Evolutionary conservation across 1,140 invertebrate species (phyloP), one percentile per base, ranked within the genome.

Genomic region (Calycopis cecrops): DNA sequence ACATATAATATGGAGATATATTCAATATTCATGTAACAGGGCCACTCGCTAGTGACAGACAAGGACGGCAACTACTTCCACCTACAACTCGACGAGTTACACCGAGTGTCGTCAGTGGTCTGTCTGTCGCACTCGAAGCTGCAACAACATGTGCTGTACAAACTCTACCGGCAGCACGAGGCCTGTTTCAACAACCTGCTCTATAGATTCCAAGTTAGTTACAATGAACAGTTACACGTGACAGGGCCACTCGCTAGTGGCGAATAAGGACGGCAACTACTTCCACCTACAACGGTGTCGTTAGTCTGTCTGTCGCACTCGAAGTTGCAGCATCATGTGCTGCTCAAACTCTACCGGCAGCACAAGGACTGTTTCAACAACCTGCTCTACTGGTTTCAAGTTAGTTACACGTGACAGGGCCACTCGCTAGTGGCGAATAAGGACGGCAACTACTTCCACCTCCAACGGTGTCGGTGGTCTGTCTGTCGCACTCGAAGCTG

Each of bases 141-240:
- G 35, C 84, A 88, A 18, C 62, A 87, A 0, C 81, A 88, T 0
- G 90, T 90, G 47, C 64, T 92, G 0, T 71, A 80, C 3, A 67
- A 78, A 33, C 60, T 93, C 11, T 92, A 91, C 68, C 91, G 91
- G 0, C 91, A 90, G 65, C 92, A 93, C 62, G 91, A 93, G 58
- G 86, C 80, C 1, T 71, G 91, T 54, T 78, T 93, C 21, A 92
- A 92, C 70, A 90, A 91, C 52, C 55, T 93, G 1, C 71, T 89
- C 9, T 63, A 74, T 11, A 84, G 90, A 44, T 92, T 88, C 67
- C 70, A 90, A 72, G 89, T 88, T 70, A 71, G 78, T 52, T 28
- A 28, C 21, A 28, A 6, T 28, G 6, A 6, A 2, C 21, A 3
- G 21, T 6, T 28, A 6, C 21, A 28, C 6, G n/a, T n/a, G n/a